phyloP scores from a whole-genome alignment of 1,140 invertebrate genomes.

The Conus betulinus region DNA sequence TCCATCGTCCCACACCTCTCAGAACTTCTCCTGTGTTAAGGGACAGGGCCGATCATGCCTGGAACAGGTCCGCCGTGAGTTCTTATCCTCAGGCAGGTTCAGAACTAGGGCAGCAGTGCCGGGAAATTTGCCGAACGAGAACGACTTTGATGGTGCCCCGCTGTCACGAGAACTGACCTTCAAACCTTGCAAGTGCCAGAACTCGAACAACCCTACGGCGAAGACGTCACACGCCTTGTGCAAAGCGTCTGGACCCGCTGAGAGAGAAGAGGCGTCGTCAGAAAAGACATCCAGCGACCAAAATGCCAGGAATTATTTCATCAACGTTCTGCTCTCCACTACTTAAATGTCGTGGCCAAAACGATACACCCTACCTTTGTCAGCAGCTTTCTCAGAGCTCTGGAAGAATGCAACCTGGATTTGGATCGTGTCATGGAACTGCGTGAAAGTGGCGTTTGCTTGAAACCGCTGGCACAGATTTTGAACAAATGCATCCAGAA shows the following conservation, averaged over 20 bases:
- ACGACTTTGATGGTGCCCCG: not conserved
- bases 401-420: not conserved
- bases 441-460: not conserved
- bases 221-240: not conserved
- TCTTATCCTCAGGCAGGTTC: not conserved
- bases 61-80: not conserved
- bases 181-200: not conserved
- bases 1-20: not conserved
- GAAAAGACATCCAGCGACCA: not conserved
- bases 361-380: not conserved
- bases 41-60: not conserved
- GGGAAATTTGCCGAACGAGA: not conserved
- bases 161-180: not conserved
- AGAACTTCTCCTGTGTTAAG: no score
- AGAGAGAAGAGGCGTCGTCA: not conserved
- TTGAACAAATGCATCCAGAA: not conserved
- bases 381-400: not conserved
- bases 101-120: not conserved
- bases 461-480: not conserved
- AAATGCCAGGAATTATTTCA: not conserved
- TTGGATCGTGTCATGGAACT: not conserved
- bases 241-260: not conserved
- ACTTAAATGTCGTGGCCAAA: not conserved
- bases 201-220: not conserved
- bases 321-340: not conserved